These are phyloP conservation scores for Oryzias curvinotus DNA, from an alignment of 2,113 vertebrate genomes.

Conservation along the genomic window DNA sequence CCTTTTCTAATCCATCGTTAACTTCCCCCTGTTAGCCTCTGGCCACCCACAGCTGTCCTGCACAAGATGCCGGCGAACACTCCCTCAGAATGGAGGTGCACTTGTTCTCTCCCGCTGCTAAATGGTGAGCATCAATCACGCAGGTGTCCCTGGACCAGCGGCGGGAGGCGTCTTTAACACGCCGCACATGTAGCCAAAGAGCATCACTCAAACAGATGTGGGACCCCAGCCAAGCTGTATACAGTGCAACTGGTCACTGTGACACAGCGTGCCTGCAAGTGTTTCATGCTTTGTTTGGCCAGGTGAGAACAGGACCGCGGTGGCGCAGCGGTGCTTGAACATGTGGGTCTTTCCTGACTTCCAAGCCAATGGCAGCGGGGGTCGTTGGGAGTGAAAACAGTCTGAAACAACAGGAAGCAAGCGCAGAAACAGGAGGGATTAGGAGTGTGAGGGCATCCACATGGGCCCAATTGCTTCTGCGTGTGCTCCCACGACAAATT, in stretches of 20 bases:
- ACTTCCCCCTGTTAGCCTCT: conserved; percentile 66
- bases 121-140: conserved; percentile 64
- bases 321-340: conserved; percentile 10
- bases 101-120: conserved; percentile 76
- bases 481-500: not conserved
- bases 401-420: conserved; percentile 46
- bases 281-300: conserved; percentile 44
- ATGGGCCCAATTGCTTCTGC: conserved; percentile 1
- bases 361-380: conserved; percentile 26
- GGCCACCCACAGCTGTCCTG: conserved; percentile 87
- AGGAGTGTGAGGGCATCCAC: conserved; percentile 36
- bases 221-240: conserved; percentile 46
- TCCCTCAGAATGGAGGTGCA: conserved; percentile 83
- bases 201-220: conserved; percentile 57
- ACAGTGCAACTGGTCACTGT: conserved; percentile 35
- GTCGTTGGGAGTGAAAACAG: conserved; percentile 53
- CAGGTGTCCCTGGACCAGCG: conserved; percentile 52
- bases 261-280: conserved; percentile 7
- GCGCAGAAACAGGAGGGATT: conserved; percentile 19
- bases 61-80: conserved; percentile 81
- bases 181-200: conserved; percentile 50
- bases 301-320: conserved; percentile 44
- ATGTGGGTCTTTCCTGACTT: conserved; percentile 37
- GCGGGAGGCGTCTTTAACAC: conserved; percentile 43
- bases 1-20: not conserved